Evolutionary conservation across 2,888 invertebrate genomes (phyloP), one percentile per base, ranked within the genome.

Genomic region (Machimus atricapillus): DNA sequence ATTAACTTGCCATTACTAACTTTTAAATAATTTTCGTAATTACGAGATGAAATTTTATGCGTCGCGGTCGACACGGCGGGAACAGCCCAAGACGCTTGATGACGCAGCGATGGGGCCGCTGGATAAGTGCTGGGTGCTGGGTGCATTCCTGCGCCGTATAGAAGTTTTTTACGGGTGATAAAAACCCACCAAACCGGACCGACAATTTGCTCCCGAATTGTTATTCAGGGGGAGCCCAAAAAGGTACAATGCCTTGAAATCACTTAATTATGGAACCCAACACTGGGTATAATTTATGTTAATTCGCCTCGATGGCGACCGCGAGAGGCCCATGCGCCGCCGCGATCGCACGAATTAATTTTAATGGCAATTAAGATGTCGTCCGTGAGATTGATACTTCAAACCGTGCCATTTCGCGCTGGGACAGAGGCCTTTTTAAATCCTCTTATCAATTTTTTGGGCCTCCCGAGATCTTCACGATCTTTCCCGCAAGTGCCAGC

Each of bases 21-120:
- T 88, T 88, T 86, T 85, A 88, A 86, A 88, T 88, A 88, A 88
- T 88, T 88, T 88, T 87, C 86, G 76, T 88, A 88, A 88, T 88
- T 88, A 85, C 76, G 56, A 87, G 81, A 79, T 87, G 88, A 87
- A 88, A 86, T 88, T 87, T 87, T 87, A 85, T 88, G 88, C 79
- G 78, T 31, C 85, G 73, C 85, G 74, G n/a, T n/a, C n/a, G n/a
- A n/a, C n/a, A n/a, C n/a, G n/a, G n/a, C n/a, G n/a, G n/a, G n/a
- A n/a, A n/a, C n/a, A n/a, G 58, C 46, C 77, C 31, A 37, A 85
- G 46, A 85, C 16, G 66, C 19, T 76, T n/a, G 14, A 34, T 9
- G 16, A 12, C 27, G 16, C 76, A 2, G 76, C n/a, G 19, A 9
- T 37, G 19, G 46, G 74, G 27, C n/a, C 73, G 23, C 27, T 23